Conservation (phyloP, 2,113 vertebrate species). For the Leiothrix lutea region DNA sequence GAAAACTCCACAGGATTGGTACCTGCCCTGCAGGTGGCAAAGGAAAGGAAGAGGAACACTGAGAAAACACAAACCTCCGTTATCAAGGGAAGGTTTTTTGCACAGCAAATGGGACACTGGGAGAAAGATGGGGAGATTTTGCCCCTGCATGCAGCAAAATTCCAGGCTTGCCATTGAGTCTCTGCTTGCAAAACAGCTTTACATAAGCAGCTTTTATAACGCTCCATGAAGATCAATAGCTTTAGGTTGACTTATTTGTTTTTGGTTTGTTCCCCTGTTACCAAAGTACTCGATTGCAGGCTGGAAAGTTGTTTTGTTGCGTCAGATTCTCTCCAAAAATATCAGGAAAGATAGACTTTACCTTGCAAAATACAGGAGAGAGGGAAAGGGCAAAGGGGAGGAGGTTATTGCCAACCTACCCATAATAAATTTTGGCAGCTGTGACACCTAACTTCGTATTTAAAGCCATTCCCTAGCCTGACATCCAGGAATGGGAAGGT, state of each 20-base stretch:
- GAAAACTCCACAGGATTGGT: background rate
- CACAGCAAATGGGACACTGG: background rate
- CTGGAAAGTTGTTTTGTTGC: background rate
- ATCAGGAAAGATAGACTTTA: background rate
- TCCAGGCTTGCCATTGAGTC: background rate
- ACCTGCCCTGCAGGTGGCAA: background rate
- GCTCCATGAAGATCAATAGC: slow-evolving; percentile 26
- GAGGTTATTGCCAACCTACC: background rate
- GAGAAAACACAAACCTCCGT: background rate
- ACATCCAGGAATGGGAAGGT: background rate
- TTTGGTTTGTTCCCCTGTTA: background rate
- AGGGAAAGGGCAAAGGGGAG: slow-evolving; percentile 24
- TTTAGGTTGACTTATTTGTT: background rate
- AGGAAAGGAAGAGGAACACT: background rate
- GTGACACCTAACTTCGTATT: background rate
- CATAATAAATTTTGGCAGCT: background rate
- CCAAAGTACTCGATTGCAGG: background rate
- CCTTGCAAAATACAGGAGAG: background rate
- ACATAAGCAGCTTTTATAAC: slow-evolving; percentile 39
- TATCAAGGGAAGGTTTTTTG: background rate
- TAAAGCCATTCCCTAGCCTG: background rate
- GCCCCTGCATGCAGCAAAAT: background rate
- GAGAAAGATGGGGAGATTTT: background rate
- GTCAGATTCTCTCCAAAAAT: background rate
- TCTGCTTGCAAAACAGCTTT: slow-evolving; percentile 16